Base-by-base conservation (phyloP, 2,888 invertebrate genomes). In the Platerodrilus igneus region DNA sequence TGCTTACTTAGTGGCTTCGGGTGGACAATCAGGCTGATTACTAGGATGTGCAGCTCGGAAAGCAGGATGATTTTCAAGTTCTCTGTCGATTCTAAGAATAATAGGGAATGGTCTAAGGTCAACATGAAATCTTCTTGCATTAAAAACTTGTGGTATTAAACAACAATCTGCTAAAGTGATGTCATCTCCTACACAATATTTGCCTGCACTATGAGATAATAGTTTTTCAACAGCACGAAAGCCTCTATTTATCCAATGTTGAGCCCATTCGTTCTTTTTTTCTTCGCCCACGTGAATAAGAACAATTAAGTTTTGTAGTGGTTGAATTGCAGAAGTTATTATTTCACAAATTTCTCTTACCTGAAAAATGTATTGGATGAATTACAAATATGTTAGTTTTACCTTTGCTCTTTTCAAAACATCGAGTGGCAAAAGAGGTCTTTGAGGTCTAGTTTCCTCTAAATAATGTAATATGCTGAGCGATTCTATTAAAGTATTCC, bases 81-180 rank as follows among this genome's bases (percentile, higher is more conserved):
- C 86, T 32, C 86, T 79, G 66, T 91, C 86, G 41, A 97, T 88
- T 59, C 91, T 79, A 38, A 83, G 72, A 54, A 96, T 92, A 35
- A 84, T 89, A 3, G 95, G 95, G 67, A 87, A 96, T 1, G 86
- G 83, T 47, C 85, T 77, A 52, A 95, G 71, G 65, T 95, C 92
- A 7, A 95, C 93, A 58, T 90, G 89, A 73, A 94, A 95, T 71
- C 92, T 84, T 66, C 87, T 77, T 17, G 95, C 95, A 72, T 93
- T 94, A 66, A 88, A 92, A 35, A 95, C 86, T 72, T 97, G 96
- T 28, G 96, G 96, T 32, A 96, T 88, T 41, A 97, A 73, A 64
- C 91, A 95, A 59, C 93, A 87, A 68, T 97, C 97, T 3, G 96
- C 96, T 60, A 96, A 71, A 0, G 94, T 89, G 41, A 97, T 83